Evolutionary conservation across 2,113 vertebrate genomes (phyloP), one percentile per base, ranked within the genome.

Genomic region (Xyrauchen texanus): DNA sequence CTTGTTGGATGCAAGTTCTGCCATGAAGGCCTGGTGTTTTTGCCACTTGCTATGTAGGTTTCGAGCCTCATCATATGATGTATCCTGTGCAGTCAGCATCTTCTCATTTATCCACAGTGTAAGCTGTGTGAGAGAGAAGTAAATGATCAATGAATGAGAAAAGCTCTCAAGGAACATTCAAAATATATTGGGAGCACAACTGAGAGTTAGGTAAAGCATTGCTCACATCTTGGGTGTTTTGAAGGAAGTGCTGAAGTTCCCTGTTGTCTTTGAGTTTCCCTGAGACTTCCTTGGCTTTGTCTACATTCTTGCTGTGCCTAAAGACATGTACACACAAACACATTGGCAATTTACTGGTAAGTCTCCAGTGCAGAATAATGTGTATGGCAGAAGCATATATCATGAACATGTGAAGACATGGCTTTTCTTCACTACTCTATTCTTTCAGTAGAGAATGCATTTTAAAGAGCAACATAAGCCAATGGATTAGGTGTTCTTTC

Each of bases 91-190:
- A 0, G 93, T 98, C 87, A 99, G 92, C 95, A 98, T 95, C 93
- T 97, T 98, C 88, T 99, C 97, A 21, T 97, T 96, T 91, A 98
- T 95, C 97, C 98, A 99, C 11, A 96, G 84, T 0, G 94, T 92
- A 47, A 99, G 92, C 98, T 99, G 21, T 34, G 88, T 4, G 52
- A 65, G 52, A 64, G 10, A 69, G 15, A 70, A 6, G 11, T 13
- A 15, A 16, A 78, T 16, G 42, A 51, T 11, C 8, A 71, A 51
- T 67, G 16, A 53, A 77, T 51, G 11, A 55, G 68, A 75, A 78
- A 51, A 61, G 45, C 42, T 60, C 2, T 58, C 52, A 85, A 72
- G 78, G 52, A 34, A 68, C 15, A 71, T 73, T 64, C n/a, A 13
- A 80, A 46, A 8, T 58, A 57, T 3, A 61, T 42, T 52, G 47